Evolutionary conservation across 2,888 invertebrate genomes (phyloP).

Genomic region (Nephrotoma guestfalica): DNA sequence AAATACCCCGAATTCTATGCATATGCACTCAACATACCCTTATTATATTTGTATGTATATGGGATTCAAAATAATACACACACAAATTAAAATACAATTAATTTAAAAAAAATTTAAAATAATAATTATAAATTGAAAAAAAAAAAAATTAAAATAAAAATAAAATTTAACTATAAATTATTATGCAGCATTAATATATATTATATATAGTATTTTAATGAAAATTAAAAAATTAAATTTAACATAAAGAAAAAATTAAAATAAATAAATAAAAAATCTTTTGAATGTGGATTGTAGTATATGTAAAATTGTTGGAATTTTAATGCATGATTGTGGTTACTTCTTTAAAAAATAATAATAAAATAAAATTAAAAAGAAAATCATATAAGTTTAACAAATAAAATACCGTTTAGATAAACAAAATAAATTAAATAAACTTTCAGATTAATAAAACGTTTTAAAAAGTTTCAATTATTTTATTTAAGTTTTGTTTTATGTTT

Average conservation of each 20-base stretch:
- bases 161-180: conserved; percentile 33
- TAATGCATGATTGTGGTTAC: conserved; percentile 6
- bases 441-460: neutral
- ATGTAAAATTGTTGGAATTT: conserved; percentile 36
- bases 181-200: conserved; percentile 18
- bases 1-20: neutral
- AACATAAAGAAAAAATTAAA: conserved; percentile 30
- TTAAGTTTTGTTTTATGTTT: neutral
- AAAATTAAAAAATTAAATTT: conserved; percentile 17
- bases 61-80: neutral
- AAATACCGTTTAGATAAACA: neutral
- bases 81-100: conserved; percentile 9
- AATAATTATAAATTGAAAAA: conserved; percentile 11
- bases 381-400: neutral
- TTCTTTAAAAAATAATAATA: neutral
- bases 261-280: conserved; percentile 22
- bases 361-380: neutral
- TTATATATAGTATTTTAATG: neutral
- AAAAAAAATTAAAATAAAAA: conserved; percentile 25
- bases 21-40: neutral
- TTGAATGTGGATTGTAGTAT: conserved; percentile 41
- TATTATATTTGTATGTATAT: neutral
- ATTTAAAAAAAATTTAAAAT: conserved; percentile 12
- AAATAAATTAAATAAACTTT: conserved; percentile 1
- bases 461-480: neutral